A percentile compares a stretch with the other conserved stretches of the same genome.
Evolutionary conservation across 2,888 invertebrate species (phyloP).

Genomic region (Nemotelus pantherinus): DNA sequence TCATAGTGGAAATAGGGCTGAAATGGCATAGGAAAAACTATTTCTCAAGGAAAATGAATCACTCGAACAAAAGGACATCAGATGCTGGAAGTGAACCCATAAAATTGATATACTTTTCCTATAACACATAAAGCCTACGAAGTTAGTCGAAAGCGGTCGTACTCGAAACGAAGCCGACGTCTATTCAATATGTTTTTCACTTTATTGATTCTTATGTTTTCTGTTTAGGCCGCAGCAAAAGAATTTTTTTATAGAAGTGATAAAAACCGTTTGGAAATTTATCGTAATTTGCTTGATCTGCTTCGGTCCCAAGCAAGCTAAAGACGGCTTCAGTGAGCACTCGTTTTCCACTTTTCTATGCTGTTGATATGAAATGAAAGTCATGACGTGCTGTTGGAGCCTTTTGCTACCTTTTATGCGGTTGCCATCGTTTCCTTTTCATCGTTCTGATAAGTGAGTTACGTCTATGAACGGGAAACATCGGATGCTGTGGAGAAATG

Average conservation of each 20-base stretch:
- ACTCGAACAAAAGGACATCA: constrained; percentile 9
- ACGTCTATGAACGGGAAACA: background rate
- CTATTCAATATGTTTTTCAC: constrained; percentile 35
- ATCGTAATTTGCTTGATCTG: background rate
- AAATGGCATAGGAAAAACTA: constrained; percentile 10
- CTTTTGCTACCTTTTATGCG: constrained; percentile 5
- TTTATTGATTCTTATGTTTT: constrained; percentile 40
- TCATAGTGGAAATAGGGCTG: constrained; percentile 11
- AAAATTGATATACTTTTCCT: constrained; percentile 35
- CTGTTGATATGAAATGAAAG: background rate
- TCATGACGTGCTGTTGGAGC: background rate
- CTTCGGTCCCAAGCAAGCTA: background rate
- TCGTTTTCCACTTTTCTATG: background rate
- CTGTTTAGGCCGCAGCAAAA: constrained; percentile 11
- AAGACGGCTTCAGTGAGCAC: background rate
- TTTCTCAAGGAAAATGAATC: background rate
- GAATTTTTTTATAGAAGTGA: constrained; percentile 14
- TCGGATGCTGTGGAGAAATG: constrained; percentile 1
- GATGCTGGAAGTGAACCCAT: constrained; percentile 18
- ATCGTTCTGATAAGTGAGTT: constrained; percentile 6
- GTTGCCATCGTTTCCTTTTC: constrained; percentile 10
- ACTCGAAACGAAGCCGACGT: background rate
- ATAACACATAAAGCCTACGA: constrained; percentile 18
- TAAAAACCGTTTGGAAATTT: constrained; percentile 36
- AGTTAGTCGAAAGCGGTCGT: constrained; percentile 17